Base-by-base conservation (phyloP, 2,888 invertebrate species). In the Xanthorhoe designata region DNA sequence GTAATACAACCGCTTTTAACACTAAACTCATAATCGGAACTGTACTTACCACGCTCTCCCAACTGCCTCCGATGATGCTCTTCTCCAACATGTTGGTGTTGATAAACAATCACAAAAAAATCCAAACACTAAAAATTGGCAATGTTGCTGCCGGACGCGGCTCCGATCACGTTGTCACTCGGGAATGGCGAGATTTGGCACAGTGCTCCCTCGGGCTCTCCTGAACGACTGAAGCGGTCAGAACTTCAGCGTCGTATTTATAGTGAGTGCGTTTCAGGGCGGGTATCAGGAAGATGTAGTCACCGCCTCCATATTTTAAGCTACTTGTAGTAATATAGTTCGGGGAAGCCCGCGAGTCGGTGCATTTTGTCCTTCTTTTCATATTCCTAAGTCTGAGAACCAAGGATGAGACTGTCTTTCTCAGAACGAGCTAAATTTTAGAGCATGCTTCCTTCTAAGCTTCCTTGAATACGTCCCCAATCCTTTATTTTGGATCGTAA, bases 11-110 rank as follows among this genome's bases (percentile, higher is more conserved):
- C 77, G 56, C 72, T 65, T 68, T 72, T 8, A 50, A 57, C 17
- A 63, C 10, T 55, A 29, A 66, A 57, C 29, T 35, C 65, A 42
- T 35, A 35, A 35, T 42, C 13, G 13, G 13, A 69, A 54, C 67
- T 68, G 57, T 47, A 91, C 93, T 89, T 84, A 93, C 92, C 87
- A 93, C 91, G 78, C 92, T 93, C 80, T 93, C 93, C 93, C 91
- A 92, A 84, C 93, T 93, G 79, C 90, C 91, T 69, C 93, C 92
- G 72, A 92, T 70, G 70, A 89, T 83, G 57, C 86, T 84, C 79
- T 89, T 91, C 87, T 93, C 93, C 92, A 93, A 86, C 92, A 92
- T 93, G 50, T 80, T 86, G 75, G 17, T 61, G 69, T 75, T 78
- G 75, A 77, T 60, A 70, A 78, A 78, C 78, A 73, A 69, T 74